Conservation (phyloP, 2,888 invertebrate genomes). For the Herminia tarsipennalis region DNA sequence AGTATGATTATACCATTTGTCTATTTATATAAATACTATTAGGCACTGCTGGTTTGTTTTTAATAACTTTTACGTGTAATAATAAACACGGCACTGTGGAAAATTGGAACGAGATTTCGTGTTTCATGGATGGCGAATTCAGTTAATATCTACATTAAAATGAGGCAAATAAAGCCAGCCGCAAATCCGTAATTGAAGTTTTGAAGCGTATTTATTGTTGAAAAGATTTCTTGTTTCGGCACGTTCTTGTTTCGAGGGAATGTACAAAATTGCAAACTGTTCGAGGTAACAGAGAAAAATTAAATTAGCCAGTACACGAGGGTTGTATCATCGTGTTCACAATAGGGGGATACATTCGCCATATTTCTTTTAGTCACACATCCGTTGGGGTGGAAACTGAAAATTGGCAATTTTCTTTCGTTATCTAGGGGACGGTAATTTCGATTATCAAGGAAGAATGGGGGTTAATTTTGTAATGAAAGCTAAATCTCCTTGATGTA, state of each 20-base stretch:
- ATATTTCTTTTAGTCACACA: constrained; percentile 54
- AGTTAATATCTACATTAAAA: not conserved
- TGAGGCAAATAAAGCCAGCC: constrained; percentile 16
- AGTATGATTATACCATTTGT: no score
- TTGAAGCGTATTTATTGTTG: constrained; percentile 20
- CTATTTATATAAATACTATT: no score
- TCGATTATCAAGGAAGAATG: constrained; percentile 29
- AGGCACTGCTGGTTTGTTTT: no score
- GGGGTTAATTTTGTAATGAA: constrained; percentile 37
- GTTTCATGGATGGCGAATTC: no score
- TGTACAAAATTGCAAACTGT: constrained; percentile 21
- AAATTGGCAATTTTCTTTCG: constrained; percentile 46
- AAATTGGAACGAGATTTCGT: no score
- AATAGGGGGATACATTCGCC: constrained; percentile 46
- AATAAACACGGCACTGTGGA: no score
- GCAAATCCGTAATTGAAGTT: constrained; percentile 29
- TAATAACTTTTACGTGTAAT: no score
- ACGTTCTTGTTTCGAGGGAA: constrained; percentile 38
- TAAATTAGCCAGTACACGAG: constrained; percentile 43
- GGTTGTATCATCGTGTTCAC: constrained; percentile 37
- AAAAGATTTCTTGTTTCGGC: constrained; percentile 35
- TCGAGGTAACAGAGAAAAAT: constrained; percentile 42
- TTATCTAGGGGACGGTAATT: constrained; percentile 35
- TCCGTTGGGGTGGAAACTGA: constrained; percentile 37
- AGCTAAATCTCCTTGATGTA: constrained; percentile 27